These are phyloP conservation scores for Gorsachius goisagi DNA, from an alignment of 2,113 vertebrate genomes.

Conservation along the genomic window DNA sequence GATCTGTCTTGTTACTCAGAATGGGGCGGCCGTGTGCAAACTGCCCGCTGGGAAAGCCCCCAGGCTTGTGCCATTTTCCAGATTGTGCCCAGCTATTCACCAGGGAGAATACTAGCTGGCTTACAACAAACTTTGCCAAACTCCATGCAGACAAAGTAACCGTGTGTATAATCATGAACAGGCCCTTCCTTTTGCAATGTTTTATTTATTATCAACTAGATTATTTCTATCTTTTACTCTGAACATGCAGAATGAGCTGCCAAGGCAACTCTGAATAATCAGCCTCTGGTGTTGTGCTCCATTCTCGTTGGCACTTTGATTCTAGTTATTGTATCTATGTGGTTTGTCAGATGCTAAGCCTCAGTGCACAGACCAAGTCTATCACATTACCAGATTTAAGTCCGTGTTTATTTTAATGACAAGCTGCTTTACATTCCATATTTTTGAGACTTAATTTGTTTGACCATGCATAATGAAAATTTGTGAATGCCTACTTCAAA, in stretches of 20 bases:
- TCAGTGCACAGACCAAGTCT: background rate
- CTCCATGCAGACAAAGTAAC: background rate
- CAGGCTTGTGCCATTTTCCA: background rate
- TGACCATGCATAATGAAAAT: background rate
- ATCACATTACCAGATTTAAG: background rate
- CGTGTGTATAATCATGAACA: accelerated
- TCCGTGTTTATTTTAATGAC: background rate
- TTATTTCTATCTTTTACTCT: background rate
- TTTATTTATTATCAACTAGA: background rate
- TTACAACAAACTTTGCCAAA: background rate
- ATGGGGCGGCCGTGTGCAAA: background rate
- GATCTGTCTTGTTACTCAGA: background rate
- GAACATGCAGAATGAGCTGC: background rate
- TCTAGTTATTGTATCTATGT: background rate
- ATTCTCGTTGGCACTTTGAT: background rate
- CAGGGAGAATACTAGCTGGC: background rate
- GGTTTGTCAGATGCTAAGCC: background rate
- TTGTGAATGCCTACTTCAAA: background rate
- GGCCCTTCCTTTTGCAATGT: background rate
- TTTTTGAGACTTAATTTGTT: background rate
- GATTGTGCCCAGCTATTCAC: background rate
- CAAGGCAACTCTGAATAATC: background rate
- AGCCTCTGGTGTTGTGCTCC: background rate
- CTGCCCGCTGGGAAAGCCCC: background rate
- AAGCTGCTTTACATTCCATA: background rate